Percentiles rank a stretch among this genome's conserved stretches.
Conservation (phyloP, 2,113 vertebrate genomes). For the Notothenia rossii region DNA sequence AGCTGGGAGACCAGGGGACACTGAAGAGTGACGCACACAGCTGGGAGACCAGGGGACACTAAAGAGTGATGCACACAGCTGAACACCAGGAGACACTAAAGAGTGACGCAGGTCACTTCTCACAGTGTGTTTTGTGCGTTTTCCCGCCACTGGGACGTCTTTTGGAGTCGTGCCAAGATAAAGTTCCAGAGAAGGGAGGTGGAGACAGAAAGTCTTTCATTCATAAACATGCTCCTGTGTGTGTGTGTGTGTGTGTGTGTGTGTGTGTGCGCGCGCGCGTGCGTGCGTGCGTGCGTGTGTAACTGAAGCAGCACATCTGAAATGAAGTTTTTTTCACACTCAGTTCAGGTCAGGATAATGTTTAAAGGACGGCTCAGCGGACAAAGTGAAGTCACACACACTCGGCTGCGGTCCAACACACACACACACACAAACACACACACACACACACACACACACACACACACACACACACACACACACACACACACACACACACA, state of each 20-base stretch:
- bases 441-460: too few species aligned
- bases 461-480: too few species aligned
- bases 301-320: neutral
- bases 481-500: too few species aligned
- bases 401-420: too few species aligned
- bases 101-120: constrained; percentile 5
- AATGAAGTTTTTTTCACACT: neutral
- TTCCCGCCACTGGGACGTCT: constrained; percentile 67
- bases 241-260: constrained; percentile 1
- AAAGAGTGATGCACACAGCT: too few species aligned
- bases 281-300: too few species aligned
- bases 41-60: too few species aligned
- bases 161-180: constrained; percentile 65
- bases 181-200: constrained; percentile 42
- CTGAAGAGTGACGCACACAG: too few species aligned
- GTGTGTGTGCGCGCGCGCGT: too few species aligned
- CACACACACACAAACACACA: too few species aligned
- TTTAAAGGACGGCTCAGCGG: neutral
- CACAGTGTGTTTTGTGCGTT: constrained; percentile 38
- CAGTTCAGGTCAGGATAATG: constrained; percentile 13
- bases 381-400: neutral
- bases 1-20: too few species aligned
- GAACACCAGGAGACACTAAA: too few species aligned
- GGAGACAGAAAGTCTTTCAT: constrained; percentile 57
- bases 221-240: constrained; percentile 52